Percentiles rank a stretch among this genome's conserved stretches.
Evolutionary conservation across 2,797 vertebrate species (phyloP).

Genomic region (Amblyraja radiata): DNA sequence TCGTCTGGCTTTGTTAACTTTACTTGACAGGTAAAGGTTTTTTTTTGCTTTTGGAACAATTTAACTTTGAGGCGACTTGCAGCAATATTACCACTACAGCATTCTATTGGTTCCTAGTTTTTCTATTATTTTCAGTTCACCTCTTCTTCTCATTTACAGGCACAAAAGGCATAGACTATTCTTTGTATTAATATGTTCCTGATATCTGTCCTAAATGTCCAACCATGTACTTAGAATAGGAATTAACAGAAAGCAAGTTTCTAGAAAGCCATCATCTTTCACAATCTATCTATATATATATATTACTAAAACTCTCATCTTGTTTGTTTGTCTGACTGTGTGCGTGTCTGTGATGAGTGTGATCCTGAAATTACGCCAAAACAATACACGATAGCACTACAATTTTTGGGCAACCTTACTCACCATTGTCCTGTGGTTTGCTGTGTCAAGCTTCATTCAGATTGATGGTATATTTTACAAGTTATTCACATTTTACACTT

Average conservation of each 20-base stretch:
- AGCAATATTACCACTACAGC: not conserved
- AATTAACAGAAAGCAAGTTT: not conserved
- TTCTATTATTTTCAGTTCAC: not conserved
- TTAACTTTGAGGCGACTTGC: not conserved
- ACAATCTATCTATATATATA: not conserved
- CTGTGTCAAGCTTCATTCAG: no score
- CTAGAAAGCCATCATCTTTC: not conserved
- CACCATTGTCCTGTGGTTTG: no score
- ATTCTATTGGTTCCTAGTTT: not conserved
- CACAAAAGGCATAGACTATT: not conserved
- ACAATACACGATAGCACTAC: no score
- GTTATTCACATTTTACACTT: no score
- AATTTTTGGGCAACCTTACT: no score
- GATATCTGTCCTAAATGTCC: not conserved
- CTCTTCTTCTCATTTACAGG: not conserved
- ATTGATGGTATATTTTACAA: no score
- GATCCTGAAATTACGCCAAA: no score
- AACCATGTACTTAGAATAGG: not conserved
- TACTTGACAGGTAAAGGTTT: conserved; percentile 77
- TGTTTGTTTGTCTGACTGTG: no score
- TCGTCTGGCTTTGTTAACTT: conserved; percentile 75
- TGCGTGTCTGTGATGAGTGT: no score
- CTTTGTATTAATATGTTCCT: not conserved
- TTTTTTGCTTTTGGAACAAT: not conserved
- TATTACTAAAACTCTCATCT: no score